Percentiles rank a stretch among this genome's conserved stretches.
Evolutionary conservation across 35 echinoderm and acorn worm species (phyloP).

Genomic region (Strongylocentrotus purpuratus): DNA sequence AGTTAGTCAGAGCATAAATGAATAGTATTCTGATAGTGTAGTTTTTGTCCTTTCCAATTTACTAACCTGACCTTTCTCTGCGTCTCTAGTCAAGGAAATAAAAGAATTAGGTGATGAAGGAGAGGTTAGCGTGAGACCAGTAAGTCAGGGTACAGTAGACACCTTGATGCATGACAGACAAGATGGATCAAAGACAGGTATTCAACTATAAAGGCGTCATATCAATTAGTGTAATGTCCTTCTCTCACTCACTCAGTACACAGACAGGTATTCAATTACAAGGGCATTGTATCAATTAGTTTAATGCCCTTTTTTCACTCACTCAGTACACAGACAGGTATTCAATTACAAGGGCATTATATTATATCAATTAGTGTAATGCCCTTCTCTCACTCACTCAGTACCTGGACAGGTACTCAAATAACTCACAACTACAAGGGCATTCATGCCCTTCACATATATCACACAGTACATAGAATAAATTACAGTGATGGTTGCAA

Average conservation of each 20-base stretch:
- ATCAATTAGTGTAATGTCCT: neutral
- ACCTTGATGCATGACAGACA: slow-evolving; percentile 39
- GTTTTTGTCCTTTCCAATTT: neutral
- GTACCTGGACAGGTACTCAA: neutral
- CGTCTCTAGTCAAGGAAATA: slow-evolving; percentile 40
- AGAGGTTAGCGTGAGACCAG: slow-evolving; percentile 52
- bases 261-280: neutral
- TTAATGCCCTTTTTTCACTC: neutral
- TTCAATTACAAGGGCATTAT: neutral
- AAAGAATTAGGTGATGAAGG: slow-evolving; percentile 44
- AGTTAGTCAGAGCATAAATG: neutral
- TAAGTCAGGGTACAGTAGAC: slow-evolving; percentile 64
- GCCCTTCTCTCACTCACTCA: neutral
- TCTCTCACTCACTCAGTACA: neutral
- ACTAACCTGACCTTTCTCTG: neutral
- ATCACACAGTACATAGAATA: no score
- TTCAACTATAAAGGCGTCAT: neutral
- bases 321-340: neutral
- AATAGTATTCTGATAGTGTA: neutral
- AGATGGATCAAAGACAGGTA: neutral
- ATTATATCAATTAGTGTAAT: neutral
- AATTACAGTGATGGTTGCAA: no score
- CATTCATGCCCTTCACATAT: neutral
- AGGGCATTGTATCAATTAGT: neutral
- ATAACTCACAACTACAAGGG: no score